phyloP scores from a whole-genome alignment of 2,888 invertebrate species.

The Apomyelois bistriatella region DNA sequence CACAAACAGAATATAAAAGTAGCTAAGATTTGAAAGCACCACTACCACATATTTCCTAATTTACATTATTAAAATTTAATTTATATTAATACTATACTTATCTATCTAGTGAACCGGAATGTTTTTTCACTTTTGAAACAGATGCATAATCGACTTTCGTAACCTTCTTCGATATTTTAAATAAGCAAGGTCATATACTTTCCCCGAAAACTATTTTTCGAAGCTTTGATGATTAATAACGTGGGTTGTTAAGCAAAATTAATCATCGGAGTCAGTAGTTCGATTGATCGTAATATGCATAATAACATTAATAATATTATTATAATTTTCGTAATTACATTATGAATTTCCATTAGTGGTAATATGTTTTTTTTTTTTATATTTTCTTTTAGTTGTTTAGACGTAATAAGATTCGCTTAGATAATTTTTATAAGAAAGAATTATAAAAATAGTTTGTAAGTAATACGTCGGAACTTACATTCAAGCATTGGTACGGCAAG shows the following conservation, averaged over 20 bases:
- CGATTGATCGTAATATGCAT: neutral
- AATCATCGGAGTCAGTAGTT: neutral
- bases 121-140: slow-evolving; percentile 8
- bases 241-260: neutral
- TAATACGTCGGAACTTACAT: too few species aligned
- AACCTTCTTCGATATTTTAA: slow-evolving; percentile 7
- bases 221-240: neutral
- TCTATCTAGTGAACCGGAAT: neutral
- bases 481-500: too few species aligned
- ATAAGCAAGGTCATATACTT: slow-evolving; percentile 6
- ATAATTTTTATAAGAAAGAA: too few species aligned
- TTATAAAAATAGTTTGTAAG: too few species aligned
- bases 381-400: too few species aligned
- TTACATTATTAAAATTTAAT: slow-evolving; percentile 9
- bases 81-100: neutral
- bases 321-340: neutral
- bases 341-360: neutral
- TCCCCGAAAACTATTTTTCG: slow-evolving; percentile 1
- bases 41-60: slow-evolving; percentile 7
- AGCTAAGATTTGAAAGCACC: neutral
- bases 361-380: too few species aligned
- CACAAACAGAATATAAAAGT: neutral
- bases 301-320: neutral
- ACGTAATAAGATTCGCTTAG: too few species aligned
- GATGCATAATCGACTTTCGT: slow-evolving; percentile 9